A percentile compares a stretch with the other conserved stretches of the same genome.
These are phyloP conservation scores for Brachypterus glaber DNA, from an alignment of 2,888 invertebrate species.

Conservation along the genomic window DNA sequence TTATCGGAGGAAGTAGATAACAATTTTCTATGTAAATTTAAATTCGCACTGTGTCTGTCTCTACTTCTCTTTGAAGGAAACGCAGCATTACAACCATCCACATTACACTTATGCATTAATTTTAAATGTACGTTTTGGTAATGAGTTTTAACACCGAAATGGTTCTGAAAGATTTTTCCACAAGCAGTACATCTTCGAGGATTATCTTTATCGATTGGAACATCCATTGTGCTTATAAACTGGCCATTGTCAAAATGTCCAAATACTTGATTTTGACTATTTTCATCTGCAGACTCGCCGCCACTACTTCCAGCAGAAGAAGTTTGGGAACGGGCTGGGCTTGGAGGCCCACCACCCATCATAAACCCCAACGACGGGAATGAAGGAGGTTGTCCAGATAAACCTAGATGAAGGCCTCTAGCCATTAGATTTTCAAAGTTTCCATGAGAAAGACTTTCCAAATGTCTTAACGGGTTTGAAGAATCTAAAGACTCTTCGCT, in stretches of 20 bases:
- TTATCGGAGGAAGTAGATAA: conserved; percentile 59
- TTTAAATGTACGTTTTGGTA: conserved; percentile 94
- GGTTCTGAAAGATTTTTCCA: conserved; percentile 87
- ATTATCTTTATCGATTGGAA: conserved; percentile 86
- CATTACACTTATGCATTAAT: conserved; percentile 89
- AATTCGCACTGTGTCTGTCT: conserved; percentile 86
- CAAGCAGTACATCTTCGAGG: conserved; percentile 86
- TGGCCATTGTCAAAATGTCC: conserved; percentile 67
- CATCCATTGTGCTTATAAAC: conserved; percentile 65
- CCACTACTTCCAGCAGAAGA: conserved; percentile 53
- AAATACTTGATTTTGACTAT: conserved; percentile 52
- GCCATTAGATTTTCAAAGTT: conserved; percentile 53
- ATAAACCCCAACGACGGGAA: conserved; percentile 42
- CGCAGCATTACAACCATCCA: conserved; percentile 90
- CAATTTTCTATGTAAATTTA: conserved; percentile 83
- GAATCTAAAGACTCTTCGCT: conserved; percentile 53
- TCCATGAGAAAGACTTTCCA: conserved; percentile 72
- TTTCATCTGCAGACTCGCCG: conserved; percentile 50
- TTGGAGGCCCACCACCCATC: conserved; percentile 48
- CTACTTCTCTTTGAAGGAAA: conserved; percentile 89
- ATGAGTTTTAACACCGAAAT: conserved; percentile 87
- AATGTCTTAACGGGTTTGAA: conserved; percentile 62
- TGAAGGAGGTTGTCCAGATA: conserved; percentile 36
- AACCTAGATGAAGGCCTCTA: conserved; percentile 37
- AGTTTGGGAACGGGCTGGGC: conserved; percentile 51